Evolutionary conservation across 2,113 vertebrate species (phyloP).

Genomic region (Carlito syrichta): DNA sequence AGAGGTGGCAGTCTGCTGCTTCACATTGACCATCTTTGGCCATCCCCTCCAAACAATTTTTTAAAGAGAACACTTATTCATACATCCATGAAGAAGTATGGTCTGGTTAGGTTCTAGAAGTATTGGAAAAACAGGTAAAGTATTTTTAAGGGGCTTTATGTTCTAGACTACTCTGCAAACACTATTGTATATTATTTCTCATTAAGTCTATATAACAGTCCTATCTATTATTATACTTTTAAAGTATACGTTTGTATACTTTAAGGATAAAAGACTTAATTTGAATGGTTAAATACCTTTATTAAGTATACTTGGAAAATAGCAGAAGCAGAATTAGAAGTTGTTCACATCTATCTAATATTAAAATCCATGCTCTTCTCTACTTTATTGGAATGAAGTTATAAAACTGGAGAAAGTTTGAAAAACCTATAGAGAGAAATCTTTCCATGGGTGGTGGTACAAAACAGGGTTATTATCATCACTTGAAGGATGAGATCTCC

Average conservation of each 20-base stretch:
- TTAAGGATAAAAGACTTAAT: background rate
- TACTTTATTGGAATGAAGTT: background rate
- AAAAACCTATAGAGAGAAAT: background rate
- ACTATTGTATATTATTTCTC: background rate
- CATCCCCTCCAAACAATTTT: too few relatives aligned
- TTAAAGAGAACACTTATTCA: background rate
- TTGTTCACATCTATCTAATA: background rate
- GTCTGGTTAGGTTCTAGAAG: background rate
- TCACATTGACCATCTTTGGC: too few relatives aligned
- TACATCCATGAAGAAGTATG: too few relatives aligned
- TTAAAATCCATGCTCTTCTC: background rate
- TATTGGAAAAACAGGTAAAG: background rate
- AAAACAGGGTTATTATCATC: background rate
- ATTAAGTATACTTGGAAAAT: background rate
- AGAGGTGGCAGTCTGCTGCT: too few relatives aligned
- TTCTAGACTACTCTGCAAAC: background rate
- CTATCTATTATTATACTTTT: background rate
- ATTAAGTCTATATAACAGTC: background rate
- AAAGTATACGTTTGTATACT: background rate
- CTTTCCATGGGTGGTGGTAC: background rate
- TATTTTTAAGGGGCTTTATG: background rate
- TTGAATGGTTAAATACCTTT: background rate
- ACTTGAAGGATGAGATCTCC: background rate
- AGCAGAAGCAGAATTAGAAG: background rate
- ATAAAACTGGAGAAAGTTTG: background rate